Conservation (phyloP, 2,113 vertebrate genomes). For the Bothrops jararaca region DNA sequence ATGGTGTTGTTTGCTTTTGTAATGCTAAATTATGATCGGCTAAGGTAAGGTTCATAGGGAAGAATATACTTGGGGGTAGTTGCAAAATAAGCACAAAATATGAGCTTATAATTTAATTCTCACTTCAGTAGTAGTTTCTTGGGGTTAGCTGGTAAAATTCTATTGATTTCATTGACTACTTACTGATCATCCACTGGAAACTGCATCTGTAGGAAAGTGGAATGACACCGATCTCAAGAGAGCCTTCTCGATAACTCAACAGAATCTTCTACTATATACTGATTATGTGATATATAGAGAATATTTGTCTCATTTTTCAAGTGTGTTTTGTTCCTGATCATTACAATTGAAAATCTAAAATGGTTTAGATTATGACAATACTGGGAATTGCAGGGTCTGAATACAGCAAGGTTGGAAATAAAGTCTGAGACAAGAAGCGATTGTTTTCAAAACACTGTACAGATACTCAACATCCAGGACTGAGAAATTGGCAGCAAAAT, state of each 20-base stretch:
- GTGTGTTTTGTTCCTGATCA: background rate
- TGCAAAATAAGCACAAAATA: background rate
- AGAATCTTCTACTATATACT: background rate
- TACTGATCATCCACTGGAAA: background rate
- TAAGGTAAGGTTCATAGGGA: conserved; percentile 75
- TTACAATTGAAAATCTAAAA: too few species aligned
- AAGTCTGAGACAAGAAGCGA: background rate
- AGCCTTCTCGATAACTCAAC: background rate
- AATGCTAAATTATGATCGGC: conserved; percentile 78
- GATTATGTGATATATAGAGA: background rate
- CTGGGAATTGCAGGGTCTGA: background rate
- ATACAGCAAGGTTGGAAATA: background rate
- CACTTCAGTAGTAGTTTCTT: background rate
- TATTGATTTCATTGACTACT: background rate
- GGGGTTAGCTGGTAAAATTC: background rate
- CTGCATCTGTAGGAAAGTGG: background rate
- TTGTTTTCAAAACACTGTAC: background rate
- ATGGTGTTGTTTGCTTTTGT: conserved; percentile 86
- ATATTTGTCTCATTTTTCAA: background rate
- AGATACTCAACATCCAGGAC: background rate
- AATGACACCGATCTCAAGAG: too few species aligned
- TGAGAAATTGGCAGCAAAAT: background rate
- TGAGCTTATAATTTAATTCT: background rate
- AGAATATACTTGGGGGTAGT: background rate
- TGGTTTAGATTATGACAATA: background rate